phyloP scores from a whole-genome alignment of 2,888 invertebrate genomes.

The Asteroscopus sphinx region DNA sequence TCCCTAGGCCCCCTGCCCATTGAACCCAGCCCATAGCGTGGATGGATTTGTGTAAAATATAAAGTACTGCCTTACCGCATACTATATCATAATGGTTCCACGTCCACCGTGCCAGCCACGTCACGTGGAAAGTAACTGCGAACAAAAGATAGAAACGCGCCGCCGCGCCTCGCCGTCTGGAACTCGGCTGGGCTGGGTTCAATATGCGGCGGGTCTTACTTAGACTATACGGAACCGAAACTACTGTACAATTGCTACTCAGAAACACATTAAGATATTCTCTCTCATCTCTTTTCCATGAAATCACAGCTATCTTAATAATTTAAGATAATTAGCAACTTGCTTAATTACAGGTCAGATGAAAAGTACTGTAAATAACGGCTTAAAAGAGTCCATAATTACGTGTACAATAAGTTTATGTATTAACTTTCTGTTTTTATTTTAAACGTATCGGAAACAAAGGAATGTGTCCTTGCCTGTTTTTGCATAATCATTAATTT shows the following conservation, averaged over 20 bases:
- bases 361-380: conserved; percentile 6
- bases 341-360: conserved; percentile 13
- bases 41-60: too few species aligned
- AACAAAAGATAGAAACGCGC: too few species aligned
- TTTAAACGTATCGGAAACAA: conserved; percentile 9
- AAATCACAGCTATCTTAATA: conserved; percentile 15
- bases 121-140: too few species aligned
- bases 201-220: too few species aligned
- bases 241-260: not conserved
- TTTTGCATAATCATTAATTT: conserved; percentile 34
- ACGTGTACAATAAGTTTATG: not conserved
- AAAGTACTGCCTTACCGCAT: too few species aligned
- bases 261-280: not conserved
- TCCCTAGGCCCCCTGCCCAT: too few species aligned
- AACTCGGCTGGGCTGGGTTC: too few species aligned
- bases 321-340: conserved; percentile 4
- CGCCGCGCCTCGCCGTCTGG: too few species aligned
- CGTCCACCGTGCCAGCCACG: too few species aligned
- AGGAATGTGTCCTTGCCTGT: conserved; percentile 28
- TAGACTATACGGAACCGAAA: conserved; percentile 17
- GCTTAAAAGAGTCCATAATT: conserved; percentile 1
- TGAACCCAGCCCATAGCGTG: too few species aligned
- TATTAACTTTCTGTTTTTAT: conserved; percentile 2
- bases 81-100: too few species aligned
- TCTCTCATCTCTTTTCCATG: conserved; percentile 9